A percentile compares a stretch with the other conserved stretches of the same genome.
phyloP scores from a whole-genome alignment of 2,797 vertebrate species.

The Notamacropus eugenii region DNA sequence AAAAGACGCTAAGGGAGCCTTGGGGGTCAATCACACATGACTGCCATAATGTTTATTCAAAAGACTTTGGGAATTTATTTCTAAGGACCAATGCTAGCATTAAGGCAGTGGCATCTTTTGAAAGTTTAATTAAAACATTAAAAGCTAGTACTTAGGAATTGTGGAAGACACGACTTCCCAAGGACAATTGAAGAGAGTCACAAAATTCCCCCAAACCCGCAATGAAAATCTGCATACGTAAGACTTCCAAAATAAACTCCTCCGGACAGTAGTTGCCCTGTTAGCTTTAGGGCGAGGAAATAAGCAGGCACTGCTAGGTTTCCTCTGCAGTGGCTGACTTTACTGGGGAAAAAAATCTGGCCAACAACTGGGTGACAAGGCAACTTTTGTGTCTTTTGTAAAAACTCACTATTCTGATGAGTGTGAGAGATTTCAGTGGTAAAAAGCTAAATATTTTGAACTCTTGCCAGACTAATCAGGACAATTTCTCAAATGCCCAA shows the following conservation, averaged over 20 bases:
- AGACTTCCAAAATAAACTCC: conserved; percentile 55
- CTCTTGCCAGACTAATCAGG: conserved; percentile 77
- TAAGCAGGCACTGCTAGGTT: not conserved
- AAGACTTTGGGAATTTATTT: conserved; percentile 46
- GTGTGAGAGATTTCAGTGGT: conserved; percentile 65
- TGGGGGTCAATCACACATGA: not conserved
- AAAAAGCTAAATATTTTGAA: conserved; percentile 75
- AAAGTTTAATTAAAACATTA: conserved; percentile 43
- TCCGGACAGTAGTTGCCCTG: not conserved
- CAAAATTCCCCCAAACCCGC: conserved; percentile 57
- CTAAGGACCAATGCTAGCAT: conserved; percentile 11
- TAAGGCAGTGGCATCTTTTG: conserved; percentile 47
- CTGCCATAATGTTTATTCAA: conserved; percentile 1
- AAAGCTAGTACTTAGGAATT: not conserved
- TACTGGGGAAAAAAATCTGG: conserved; percentile 31
- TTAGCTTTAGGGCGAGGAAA: not conserved
- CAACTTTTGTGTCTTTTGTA: conserved; percentile 69
- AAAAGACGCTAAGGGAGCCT: not conserved
- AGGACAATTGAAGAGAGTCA: conserved; percentile 68
- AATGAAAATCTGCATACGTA: conserved; percentile 59
- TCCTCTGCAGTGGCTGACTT: conserved; percentile 49
- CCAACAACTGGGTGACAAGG: conserved; percentile 70
- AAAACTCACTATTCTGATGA: conserved; percentile 72
- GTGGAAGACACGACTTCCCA: conserved; percentile 35
- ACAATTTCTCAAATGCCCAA: conserved; percentile 79